Evolutionary conservation across 2,888 invertebrate genomes (phyloP).

Genomic region (Dicranocentrus wangi): DNA sequence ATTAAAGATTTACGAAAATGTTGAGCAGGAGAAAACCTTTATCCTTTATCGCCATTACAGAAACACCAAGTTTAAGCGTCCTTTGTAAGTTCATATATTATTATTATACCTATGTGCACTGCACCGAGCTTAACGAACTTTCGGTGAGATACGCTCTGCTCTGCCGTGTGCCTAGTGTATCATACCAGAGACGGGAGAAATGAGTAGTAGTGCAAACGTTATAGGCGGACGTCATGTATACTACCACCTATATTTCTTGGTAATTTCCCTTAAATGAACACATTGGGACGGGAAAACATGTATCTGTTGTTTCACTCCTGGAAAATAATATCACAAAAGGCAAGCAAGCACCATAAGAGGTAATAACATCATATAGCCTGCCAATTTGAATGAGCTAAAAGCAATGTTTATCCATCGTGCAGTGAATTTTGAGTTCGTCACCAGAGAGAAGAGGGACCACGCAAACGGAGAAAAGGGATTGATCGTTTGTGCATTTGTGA

Average conservation of each 20-base stretch:
- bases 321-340: slow-evolving; percentile 1
- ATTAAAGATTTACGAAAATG: slow-evolving; percentile 65
- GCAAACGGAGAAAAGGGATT: too few relatives aligned
- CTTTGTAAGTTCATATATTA: neutral
- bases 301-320: neutral
- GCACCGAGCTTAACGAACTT: neutral
- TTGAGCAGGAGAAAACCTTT: slow-evolving; percentile 47
- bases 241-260: neutral
- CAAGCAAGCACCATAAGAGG: neutral
- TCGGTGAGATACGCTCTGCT: neutral
- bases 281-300: slow-evolving; percentile 9
- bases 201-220: too few relatives aligned
- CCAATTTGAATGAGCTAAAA: slow-evolving; percentile 23
- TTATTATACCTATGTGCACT: too few relatives aligned
- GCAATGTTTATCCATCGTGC: slow-evolving; percentile 51
- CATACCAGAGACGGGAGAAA: too few relatives aligned
- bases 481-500: too few relatives aligned
- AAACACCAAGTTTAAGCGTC: neutral
- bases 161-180: too few relatives aligned
- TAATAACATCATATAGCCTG: slow-evolving; percentile 25
- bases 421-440: slow-evolving; percentile 61
- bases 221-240: too few relatives aligned
- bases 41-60: slow-evolving; percentile 30
- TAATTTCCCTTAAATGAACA: slow-evolving; percentile 30
- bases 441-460: too few relatives aligned